These are phyloP conservation scores for Gerris buenoi DNA, from an alignment of 1,140 invertebrate genomes.

Conservation along the genomic window DNA sequence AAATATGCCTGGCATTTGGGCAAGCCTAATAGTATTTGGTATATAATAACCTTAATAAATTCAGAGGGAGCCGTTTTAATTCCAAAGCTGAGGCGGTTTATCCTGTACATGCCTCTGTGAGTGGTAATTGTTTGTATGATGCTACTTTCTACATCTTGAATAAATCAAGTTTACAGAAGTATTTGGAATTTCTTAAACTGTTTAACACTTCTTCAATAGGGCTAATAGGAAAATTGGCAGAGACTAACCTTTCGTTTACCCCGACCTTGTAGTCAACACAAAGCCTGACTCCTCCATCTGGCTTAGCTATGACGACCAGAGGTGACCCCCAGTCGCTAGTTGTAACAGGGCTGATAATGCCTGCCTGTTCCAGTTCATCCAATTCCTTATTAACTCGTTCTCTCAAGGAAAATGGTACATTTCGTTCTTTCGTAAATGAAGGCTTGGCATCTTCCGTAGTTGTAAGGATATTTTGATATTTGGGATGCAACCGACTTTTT, in stretches of 20 bases:
- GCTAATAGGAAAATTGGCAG: constrained; percentile 2
- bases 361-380: not conserved
- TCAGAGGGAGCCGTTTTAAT: constrained; percentile 8
- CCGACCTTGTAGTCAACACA: constrained; percentile 33
- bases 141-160: constrained; percentile 21
- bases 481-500: too few species aligned
- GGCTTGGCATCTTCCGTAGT: too few species aligned
- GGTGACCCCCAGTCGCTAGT: constrained; percentile 28
- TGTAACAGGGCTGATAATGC: constrained; percentile 13
- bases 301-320: constrained; percentile 29
- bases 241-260: constrained; percentile 16
- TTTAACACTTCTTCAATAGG: not conserved
- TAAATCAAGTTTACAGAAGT: constrained; percentile 6
- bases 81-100: constrained; percentile 12
- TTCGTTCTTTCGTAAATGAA: too few species aligned
- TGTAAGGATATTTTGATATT: too few species aligned
- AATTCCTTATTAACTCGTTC: not conserved
- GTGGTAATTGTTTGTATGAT: constrained; percentile 25
- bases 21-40: not conserved
- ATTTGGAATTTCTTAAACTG: constrained; percentile 1
- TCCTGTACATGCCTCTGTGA: constrained; percentile 3
- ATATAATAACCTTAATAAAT: not conserved
- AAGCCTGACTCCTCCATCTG: constrained; percentile 27
- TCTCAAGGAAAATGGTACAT: not conserved
- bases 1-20: constrained; percentile 5